Conservation (phyloP, 2,113 vertebrate genomes). For the Chionis minor region DNA sequence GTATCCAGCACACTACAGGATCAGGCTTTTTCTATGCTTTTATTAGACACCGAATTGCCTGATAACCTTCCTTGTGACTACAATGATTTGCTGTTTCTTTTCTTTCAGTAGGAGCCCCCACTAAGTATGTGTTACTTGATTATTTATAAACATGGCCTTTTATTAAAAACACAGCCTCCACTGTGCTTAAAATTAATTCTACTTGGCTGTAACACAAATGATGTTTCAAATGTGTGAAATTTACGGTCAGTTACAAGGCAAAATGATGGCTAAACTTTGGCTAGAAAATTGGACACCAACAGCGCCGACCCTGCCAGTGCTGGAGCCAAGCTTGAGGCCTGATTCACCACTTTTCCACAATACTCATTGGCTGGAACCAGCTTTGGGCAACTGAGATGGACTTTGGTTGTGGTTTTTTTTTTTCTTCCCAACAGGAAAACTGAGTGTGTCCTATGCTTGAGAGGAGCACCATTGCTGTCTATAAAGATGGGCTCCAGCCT, state of each 20-base stretch:
- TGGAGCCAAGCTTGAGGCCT: not conserved
- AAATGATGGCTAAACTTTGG: not conserved
- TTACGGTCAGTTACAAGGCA: not conserved
- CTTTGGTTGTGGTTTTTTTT: no score
- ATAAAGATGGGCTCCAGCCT: not conserved
- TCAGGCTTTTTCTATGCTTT: not conserved
- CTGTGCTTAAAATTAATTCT: constrained; percentile 16
- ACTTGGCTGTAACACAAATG: not conserved
- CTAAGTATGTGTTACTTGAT: not conserved
- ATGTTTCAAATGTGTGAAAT: not conserved
- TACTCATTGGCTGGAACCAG: not conserved
- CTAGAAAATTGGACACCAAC: not conserved
- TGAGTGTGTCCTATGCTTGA: not conserved
- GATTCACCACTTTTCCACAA: constrained; percentile 7
- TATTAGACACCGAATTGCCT: not conserved
- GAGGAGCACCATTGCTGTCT: not conserved
- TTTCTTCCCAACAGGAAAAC: not conserved
- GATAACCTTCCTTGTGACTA: constrained; percentile 10
- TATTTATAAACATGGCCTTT: constrained; percentile 58
- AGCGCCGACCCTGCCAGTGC: not conserved
- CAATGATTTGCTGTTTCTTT: not conserved
- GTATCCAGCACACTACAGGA: not conserved
- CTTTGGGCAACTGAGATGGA: not conserved
- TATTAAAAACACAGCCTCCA: constrained; percentile 32
- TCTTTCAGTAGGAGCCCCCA: constrained; percentile 28